Evolutionary conservation across 2,797 vertebrate genomes (phyloP).

Genomic region (Brachymystax lenok): DNA sequence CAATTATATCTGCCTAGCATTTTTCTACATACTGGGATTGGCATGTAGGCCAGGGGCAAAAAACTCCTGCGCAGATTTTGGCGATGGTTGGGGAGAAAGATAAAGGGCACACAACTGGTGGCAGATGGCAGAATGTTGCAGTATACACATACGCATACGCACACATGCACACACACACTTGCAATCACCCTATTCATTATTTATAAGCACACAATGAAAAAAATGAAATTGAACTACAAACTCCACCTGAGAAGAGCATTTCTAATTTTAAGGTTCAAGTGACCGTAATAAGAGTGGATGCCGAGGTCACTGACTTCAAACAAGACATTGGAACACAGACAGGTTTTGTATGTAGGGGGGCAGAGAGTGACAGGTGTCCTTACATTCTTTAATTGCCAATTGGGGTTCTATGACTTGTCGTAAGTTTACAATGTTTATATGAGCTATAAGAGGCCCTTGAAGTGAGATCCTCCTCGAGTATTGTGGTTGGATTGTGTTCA

Average conservation of each 20-base stretch:
- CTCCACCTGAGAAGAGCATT: constrained; percentile 26
- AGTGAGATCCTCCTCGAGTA: not conserved
- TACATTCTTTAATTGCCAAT: not conserved
- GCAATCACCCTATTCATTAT: constrained; percentile 49
- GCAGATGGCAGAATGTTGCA: not conserved
- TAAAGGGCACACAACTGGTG: not conserved
- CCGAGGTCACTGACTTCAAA: not conserved
- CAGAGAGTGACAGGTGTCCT: not conserved
- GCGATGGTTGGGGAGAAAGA: not conserved
- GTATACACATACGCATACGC: not conserved
- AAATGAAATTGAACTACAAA: constrained; percentile 42
- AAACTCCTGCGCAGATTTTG: not conserved
- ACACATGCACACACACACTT: constrained; percentile 7
- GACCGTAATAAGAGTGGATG: constrained; percentile 22
- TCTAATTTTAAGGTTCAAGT: constrained; percentile 27
- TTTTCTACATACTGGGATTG: not conserved
- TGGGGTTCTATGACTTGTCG: not conserved
- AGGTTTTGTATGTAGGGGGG: not conserved
- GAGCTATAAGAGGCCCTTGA: not conserved
- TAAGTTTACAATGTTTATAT: not conserved
- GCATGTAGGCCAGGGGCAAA: not conserved
- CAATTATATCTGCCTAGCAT: not conserved
- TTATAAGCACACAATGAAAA: constrained; percentile 22
- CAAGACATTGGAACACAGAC: not conserved
- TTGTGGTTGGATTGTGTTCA: constrained; percentile 6